Evolutionary conservation across 2,797 vertebrate species (phyloP), one percentile per base, ranked within the genome.

Genomic region (Buceros bicornis): DNA sequence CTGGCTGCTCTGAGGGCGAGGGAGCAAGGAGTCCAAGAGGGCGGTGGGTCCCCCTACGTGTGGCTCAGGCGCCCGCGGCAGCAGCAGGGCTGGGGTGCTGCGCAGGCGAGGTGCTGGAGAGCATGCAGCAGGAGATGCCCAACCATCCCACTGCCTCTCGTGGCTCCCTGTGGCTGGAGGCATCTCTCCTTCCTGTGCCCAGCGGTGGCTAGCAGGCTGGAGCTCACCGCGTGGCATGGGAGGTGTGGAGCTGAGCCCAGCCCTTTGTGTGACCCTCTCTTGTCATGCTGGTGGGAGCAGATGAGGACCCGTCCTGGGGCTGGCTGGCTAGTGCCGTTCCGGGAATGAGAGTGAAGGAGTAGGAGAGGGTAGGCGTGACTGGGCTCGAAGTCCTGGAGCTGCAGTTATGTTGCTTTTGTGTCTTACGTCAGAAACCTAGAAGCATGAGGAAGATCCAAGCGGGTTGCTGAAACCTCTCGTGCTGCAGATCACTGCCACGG

Each of bases 41-140:
- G 50, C 16, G 37, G 20, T 0, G 5, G 17, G 19, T 47, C 5
- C 19, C 72, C 19, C 6, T 2, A 3, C 1, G 0, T 0, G 4
- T 19, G 35, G 54, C 33, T 56, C 19, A 13, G 84, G 35, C 0
- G 1, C 17, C 40, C 0, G 1, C 8, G 31, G 61, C 45, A 31
- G 67, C n/a, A 54, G 40, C 47, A 37, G 48, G 54, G 31, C 26
- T 43, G 47, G 31, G n/a, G 24, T 11, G 19, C 82, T 50, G 48
- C 1, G 1, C 54, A 24, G 47, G 53, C 2, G 47, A 26, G n/a
- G 24, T 10, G 19, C 2, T 35, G 40, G 33, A 8, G 24, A 53
- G 25, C 2, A 5, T n/a, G 40, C 21, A 45, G 31, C 31, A 21
- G 57, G 37, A 69, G 31, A 26, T 0, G 2, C 14, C 69, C 29